Evolutionary conservation across 2,888 invertebrate genomes (phyloP), one percentile per base, ranked within the genome.

Genomic region (Volucella inanis): DNA sequence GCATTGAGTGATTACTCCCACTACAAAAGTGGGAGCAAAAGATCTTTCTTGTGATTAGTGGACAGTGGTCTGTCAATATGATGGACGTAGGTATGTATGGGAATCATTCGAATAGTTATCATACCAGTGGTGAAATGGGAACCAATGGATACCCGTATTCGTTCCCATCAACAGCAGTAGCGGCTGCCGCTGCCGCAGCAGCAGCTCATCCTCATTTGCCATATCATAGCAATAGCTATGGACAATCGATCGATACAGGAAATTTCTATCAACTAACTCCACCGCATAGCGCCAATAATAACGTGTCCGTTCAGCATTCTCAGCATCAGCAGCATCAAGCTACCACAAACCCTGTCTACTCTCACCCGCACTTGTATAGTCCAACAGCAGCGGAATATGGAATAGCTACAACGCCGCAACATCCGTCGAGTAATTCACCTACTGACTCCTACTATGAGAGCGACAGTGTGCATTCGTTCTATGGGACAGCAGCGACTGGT

Each of bases 51-150:
- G 79, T 65, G 78, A 79, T 71, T 71, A 85, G 84, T 79, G 84
- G 65, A 85, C 45, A 45, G 80, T 72, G 75, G 75, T 47, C 84
- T 70, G 88, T 87, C 90, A 92, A 92, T 90, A 92, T 92, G 92
- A 92, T 92, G 92, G 92, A 92, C 92, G 91, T 92, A 89, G 90
- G 92, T 89, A 92, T 92, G 92, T 92, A 92, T 89, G 92, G 92
- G 88, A 91, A 91, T 90, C 92, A 92, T 89, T 88, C 90, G 45
- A 90, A 89, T 87, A 89, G 90, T 79, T 92, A 91, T 88, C 91
- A 90, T 87, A 88, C 86, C 75, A 78, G 88, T 50, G 89, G 88
- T 38, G 67, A 87, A 62, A 87, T 88, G 68, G 84, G 88, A 57
- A 88, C 88, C 85, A 91, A 89, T 74, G 90, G 90, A 74, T 91